Evolutionary conservation across 2,888 invertebrate genomes (phyloP).

Genomic region (Sialis fuliginosa): DNA sequence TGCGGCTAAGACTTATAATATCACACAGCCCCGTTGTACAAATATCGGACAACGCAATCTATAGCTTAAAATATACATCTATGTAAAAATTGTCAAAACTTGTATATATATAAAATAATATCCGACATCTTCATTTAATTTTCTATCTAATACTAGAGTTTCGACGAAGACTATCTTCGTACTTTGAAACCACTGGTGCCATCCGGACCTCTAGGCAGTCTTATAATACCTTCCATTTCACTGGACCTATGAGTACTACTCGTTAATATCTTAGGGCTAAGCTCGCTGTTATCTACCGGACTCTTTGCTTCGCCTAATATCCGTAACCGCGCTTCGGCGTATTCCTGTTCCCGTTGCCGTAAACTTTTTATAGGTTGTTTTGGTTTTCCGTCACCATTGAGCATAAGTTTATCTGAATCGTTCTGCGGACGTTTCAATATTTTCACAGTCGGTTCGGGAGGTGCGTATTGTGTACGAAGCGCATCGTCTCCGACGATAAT

Average conservation of each 20-base stretch:
- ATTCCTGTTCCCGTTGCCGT: constrained; percentile 84
- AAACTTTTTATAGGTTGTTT: constrained; percentile 64
- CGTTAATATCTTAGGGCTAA: constrained; percentile 1
- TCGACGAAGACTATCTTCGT: constrained; percentile 36
- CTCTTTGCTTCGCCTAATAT: constrained; percentile 76
- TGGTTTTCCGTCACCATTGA: constrained; percentile 47
- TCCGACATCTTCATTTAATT: too few relatives aligned
- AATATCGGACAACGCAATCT: too few relatives aligned
- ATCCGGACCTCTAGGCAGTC: constrained; percentile 64
- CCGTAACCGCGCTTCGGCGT: constrained; percentile 77
- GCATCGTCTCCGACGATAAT: constrained; percentile 64
- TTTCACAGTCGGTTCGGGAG: constrained; percentile 66
- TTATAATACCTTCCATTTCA: constrained; percentile 32
- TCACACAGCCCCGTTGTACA: too few relatives aligned
- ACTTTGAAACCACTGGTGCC: constrained; percentile 53
- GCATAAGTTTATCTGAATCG: constrained; percentile 18
- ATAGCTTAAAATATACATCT: too few relatives aligned
- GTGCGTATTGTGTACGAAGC: constrained; percentile 60
- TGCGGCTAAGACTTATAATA: too few relatives aligned
- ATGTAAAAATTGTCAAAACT: too few relatives aligned
- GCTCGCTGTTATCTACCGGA: constrained; percentile 52
- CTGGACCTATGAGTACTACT: constrained; percentile 8
- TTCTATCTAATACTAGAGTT: too few relatives aligned
- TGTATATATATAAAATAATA: too few relatives aligned
- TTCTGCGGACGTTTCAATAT: constrained; percentile 51